phyloP scores from a whole-genome alignment of 2,113 vertebrate genomes.

The Ptychochromis oligacanthus region DNA sequence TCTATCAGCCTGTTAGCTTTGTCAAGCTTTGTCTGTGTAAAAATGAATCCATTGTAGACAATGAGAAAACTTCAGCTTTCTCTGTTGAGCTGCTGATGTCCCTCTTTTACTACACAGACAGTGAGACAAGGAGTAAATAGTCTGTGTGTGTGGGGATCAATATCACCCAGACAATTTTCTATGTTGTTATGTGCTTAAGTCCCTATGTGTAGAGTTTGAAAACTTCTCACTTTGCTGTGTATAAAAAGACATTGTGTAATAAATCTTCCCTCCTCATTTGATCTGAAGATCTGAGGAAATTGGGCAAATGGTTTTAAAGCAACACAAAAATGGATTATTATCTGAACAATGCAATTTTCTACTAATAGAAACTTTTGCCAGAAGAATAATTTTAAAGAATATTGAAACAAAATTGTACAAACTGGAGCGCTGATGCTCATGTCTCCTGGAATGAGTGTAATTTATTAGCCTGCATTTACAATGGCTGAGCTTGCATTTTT shows the following conservation, averaged over 20 bases:
- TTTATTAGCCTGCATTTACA: background rate
- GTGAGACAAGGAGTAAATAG: background rate
- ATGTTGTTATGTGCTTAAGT: background rate
- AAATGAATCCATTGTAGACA: background rate
- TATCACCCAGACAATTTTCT: background rate
- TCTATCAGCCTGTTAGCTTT: background rate
- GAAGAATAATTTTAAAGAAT: background rate
- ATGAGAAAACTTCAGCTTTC: background rate
- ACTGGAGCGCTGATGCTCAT: background rate
- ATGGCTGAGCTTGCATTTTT: background rate
- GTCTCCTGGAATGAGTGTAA: background rate
- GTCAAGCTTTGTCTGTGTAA: background rate
- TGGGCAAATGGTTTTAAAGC: background rate
- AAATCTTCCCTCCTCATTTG: background rate
- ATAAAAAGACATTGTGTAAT: background rate
- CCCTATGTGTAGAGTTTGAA: background rate
- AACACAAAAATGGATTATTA: background rate
- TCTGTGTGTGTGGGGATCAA: background rate
- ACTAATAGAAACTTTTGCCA: background rate
- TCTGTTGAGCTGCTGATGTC: background rate
- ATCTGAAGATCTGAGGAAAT: background rate
- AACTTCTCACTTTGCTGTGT: background rate
- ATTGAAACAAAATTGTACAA: background rate
- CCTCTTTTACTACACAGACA: background rate
- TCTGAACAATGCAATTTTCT: no score